phyloP scores from a whole-genome alignment of 2,797 vertebrate species.

The Schizopygopsis malacanthus region DNA sequence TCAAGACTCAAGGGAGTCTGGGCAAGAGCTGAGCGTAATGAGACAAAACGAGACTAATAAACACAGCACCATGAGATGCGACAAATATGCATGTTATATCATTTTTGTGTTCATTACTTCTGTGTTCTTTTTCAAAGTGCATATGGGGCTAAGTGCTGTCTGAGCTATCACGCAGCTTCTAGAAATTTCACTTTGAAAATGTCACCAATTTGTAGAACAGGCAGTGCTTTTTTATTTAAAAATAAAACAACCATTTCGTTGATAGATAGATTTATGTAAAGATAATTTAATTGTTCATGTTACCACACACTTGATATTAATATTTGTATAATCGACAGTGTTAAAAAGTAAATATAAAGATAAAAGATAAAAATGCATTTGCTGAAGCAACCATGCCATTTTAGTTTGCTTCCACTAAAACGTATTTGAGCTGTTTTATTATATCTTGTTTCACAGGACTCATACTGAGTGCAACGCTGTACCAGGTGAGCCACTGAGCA shows the following conservation, averaged over 20 bases:
- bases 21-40: constrained; percentile 33
- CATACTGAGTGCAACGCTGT: neutral
- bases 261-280: no score
- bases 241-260: neutral
- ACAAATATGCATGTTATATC: neutral
- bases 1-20: constrained; percentile 39
- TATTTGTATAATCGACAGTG: neutral
- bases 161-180: neutral
- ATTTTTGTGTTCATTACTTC: constrained; percentile 2
- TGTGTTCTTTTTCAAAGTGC: neutral
- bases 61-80: constrained; percentile 18
- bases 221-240: neutral
- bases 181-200: constrained; percentile 12
- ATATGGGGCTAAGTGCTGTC: neutral
- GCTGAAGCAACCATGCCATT: neutral
- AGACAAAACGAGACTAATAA: constrained; percentile 44
- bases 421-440: neutral
- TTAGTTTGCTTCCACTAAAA: neutral
- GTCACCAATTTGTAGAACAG: neutral
- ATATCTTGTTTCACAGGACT: neutral
- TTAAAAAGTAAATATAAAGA: neutral
- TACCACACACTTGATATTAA: no score
- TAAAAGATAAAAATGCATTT: neutral
- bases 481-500: neutral
- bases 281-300: no score